These are phyloP conservation scores for Thunnus albacares DNA, from an alignment of 2,797 vertebrate species.

Conservation along the genomic window DNA sequence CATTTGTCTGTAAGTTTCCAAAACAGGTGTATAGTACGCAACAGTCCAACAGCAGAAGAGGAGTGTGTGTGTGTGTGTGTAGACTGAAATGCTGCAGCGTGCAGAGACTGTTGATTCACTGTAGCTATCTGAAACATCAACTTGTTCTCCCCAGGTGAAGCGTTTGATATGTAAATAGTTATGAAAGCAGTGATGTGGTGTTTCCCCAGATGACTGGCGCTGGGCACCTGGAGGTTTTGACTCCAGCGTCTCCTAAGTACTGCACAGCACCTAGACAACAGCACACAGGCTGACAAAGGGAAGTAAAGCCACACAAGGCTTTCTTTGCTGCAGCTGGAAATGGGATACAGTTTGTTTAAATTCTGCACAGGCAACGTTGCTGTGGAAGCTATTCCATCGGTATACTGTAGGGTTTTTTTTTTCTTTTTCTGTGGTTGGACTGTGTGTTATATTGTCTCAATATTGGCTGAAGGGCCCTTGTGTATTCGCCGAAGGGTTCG, in stretches of 20 bases:
- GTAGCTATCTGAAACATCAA: conserved; percentile 32
- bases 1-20: conserved; percentile 24
- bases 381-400: conserved; percentile 16
- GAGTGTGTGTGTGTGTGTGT: conserved; percentile 1
- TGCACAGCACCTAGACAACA: conserved; percentile 61
- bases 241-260: conserved; percentile 33
- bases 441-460: conserved; percentile 21
- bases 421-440: background rate
- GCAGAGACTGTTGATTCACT: conserved; percentile 36
- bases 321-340: conserved; percentile 46
- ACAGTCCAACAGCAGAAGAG: background rate
- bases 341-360: conserved; percentile 26
- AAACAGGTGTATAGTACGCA: conserved; percentile 29
- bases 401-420: background rate
- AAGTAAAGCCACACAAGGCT: conserved; percentile 35
- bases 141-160: conserved; percentile 49
- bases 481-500: conserved; percentile 20
- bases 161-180: conserved; percentile 65
- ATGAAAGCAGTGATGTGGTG: conserved; percentile 37
- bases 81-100: conserved; percentile 16
- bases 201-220: conserved; percentile 1
- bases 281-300: conserved; percentile 40
- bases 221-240: conserved; percentile 49
- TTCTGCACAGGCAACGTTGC: conserved; percentile 20
- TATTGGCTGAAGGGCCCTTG: conserved; percentile 23